Percentiles rank a stretch among this genome's conserved stretches.
Conservation (phyloP, 2,113 vertebrate genomes). For the Pyrgilauda ruficollis region DNA sequence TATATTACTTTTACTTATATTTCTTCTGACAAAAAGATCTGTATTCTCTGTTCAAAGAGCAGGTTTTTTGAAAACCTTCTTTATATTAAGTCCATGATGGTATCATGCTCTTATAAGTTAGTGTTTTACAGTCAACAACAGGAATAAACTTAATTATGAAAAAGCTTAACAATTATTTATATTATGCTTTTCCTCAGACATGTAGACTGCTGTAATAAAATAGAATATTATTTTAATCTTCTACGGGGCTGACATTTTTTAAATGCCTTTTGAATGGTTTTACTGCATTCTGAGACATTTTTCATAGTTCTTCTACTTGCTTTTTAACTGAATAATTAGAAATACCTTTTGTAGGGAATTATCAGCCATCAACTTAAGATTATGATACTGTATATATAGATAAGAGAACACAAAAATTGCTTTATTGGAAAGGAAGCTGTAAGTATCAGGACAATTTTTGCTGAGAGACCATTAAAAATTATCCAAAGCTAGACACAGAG, state of each 20-base stretch:
- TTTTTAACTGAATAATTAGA: background rate
- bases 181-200: background rate
- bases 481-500: background rate
- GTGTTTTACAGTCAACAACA: background rate
- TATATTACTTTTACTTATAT: background rate
- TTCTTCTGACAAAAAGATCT: background rate
- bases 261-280: background rate
- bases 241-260: rapidly evolving
- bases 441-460: background rate
- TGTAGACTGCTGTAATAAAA: background rate
- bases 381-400: background rate
- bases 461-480: background rate
- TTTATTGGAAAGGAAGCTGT: background rate
- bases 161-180: background rate
- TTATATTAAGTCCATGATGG: background rate
- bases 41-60: background rate
- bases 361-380: background rate
- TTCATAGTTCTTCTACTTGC: background rate
- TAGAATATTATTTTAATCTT: background rate
- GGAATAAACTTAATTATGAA: background rate
- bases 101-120: background rate
- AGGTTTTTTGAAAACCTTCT: background rate
- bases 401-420: background rate
- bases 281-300: background rate
- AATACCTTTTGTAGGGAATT: background rate